Percentiles rank a stretch among this genome's conserved stretches.
Conservation (phyloP, 2,888 invertebrate species). For the Anticlea derivata region DNA sequence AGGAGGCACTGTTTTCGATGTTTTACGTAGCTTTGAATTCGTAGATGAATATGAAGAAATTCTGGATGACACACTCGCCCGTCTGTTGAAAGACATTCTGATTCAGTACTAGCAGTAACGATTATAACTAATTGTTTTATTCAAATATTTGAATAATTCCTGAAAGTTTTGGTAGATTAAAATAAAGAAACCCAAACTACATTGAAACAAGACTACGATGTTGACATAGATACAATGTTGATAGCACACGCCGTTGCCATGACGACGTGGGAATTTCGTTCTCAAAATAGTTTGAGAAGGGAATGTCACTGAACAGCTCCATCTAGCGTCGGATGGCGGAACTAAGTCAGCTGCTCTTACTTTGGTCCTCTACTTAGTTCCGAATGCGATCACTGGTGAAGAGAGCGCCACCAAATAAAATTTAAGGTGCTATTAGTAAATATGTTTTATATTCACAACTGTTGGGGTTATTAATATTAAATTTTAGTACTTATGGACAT, state of each 20-base stretch:
- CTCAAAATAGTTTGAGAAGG: constrained; percentile 2
- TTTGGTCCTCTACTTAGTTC: background rate
- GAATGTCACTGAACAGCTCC: too few relatives aligned
- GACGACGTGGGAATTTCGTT: constrained; percentile 30
- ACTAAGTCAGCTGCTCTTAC: constrained; percentile 8
- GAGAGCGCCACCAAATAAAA: too few relatives aligned
- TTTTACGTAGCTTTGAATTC: constrained; percentile 27
- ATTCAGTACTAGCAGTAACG: too few relatives aligned
- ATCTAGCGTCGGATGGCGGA: constrained; percentile 44
- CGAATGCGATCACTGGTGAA: background rate
- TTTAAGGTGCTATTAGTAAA: too few relatives aligned
- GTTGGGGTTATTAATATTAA: too few relatives aligned
- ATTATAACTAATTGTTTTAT: too few relatives aligned
- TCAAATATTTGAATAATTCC: too few relatives aligned
- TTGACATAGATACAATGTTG: constrained; percentile 1
- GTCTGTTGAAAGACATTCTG: constrained; percentile 27
- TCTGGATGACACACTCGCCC: constrained; percentile 22
- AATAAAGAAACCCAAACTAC: too few relatives aligned
- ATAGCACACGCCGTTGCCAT: constrained; percentile 39
- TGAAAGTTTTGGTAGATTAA: too few relatives aligned
- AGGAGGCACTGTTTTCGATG: constrained; percentile 39
- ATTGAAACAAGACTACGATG: background rate
- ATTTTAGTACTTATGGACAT: too few relatives aligned
- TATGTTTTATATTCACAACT: too few relatives aligned
- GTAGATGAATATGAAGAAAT: constrained; percentile 24